Evolutionary conservation across 2,113 vertebrate species (phyloP).

Genomic region (Pelodiscus sinensis): DNA sequence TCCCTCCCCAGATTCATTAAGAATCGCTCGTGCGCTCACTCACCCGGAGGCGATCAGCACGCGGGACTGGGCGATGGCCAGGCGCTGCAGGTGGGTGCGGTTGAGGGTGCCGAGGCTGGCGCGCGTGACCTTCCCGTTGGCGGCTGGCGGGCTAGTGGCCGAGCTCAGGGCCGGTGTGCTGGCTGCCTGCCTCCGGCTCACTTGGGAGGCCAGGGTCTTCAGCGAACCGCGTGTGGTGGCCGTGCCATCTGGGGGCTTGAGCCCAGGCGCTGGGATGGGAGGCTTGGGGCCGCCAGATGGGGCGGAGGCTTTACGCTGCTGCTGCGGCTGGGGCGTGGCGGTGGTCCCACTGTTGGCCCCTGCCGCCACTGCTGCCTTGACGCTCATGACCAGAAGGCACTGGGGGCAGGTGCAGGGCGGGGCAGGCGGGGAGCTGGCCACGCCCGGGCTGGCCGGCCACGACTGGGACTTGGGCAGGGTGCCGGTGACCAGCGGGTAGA

Average conservation of each 20-base stretch:
- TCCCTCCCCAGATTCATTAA: neutral
- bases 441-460: constrained; percentile 70
- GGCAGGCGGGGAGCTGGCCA: constrained; percentile 58
- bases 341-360: neutral
- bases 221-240: constrained; percentile 50
- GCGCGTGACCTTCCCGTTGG: constrained; percentile 44
- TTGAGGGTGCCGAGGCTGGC: constrained; percentile 86
- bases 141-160: constrained; percentile 57
- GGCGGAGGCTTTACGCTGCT: constrained; percentile 40
- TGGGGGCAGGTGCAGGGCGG: constrained; percentile 89
- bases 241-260: neutral
- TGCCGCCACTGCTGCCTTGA: constrained; percentile 76
- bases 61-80: constrained; percentile 93
- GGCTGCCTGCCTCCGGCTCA: constrained; percentile 70
- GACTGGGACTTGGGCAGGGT: constrained; percentile 82
- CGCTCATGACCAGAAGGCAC: constrained; percentile 90
- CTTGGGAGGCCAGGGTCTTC: constrained; percentile 79
- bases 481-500: constrained; percentile 86
- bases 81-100: constrained; percentile 87
- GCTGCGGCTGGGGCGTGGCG: constrained; percentile 59
- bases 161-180: constrained; percentile 72
- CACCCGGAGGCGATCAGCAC: constrained; percentile 95
- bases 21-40: constrained; percentile 63
- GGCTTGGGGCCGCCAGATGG: constrained; percentile 3
- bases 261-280: neutral